Evolutionary conservation across 2,888 invertebrate species (phyloP), one percentile per base, ranked within the genome.

Genomic region (Troides aeacus): DNA sequence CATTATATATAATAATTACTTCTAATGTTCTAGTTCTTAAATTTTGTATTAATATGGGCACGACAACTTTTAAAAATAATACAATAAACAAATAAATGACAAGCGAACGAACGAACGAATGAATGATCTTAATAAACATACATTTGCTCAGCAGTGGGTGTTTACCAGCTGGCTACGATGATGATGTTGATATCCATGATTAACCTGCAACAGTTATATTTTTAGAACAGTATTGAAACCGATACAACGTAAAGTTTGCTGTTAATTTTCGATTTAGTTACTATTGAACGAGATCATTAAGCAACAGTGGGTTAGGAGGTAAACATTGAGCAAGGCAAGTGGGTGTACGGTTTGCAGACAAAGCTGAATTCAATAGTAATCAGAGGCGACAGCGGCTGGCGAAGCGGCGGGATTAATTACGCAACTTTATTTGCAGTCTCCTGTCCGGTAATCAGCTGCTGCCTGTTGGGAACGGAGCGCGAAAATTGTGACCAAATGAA

Each of bases 291-390:
- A 24, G 61, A 12, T 12, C 50, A 69, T 66, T 62, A 23, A 10
- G 23, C 15, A 46, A 21, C 46, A 58, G 62, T 71, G 62, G 70
- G 71, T 74, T 74, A 69, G 42, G n/a, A 64, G 70, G 63, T 70
- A 63, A 76, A 74, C 77, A 76, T 78, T 74, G 79, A 81, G 76
- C 79, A 77, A 77, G 76, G 71, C 73, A 63, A 69, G 72, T 73
- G 71, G 73, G 74, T 74, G 76, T 74, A 74, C 72, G 68, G 70
- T 73, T 73, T 69, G 60, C 69, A 68, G 72, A 63, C 66, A 70
- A 46, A 70, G 70, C 72, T 76, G 74, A 72, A 75, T 74, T 72
- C 71, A 72, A 74, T 72, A 72, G 73, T 75, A 77, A 77, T 76
- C 74, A 76, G 74, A 72, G 74, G 71, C 69, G 71, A 74, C 75